A percentile compares a stretch with the other conserved stretches of the same genome.
phyloP scores from a whole-genome alignment of 2,797 vertebrate genomes.

The Simalia tracyae region DNA sequence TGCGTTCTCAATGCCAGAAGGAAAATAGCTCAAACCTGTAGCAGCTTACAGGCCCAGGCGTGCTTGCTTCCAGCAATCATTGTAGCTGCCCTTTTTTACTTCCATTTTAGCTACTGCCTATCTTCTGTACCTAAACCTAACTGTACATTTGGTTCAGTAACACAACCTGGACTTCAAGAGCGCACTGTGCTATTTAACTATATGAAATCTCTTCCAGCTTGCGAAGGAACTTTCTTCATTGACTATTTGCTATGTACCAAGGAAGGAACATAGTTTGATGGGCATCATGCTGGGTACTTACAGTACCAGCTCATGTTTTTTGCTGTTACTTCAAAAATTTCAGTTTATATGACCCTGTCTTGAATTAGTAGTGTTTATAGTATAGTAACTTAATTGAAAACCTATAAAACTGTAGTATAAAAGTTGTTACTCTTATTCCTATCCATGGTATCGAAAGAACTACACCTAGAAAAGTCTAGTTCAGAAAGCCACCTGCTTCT shows the following conservation, averaged over 20 bases:
- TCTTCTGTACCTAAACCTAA: not conserved
- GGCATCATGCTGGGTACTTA: not conserved
- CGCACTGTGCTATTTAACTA: not conserved
- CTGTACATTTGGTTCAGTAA: not conserved
- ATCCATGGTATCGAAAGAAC: not conserved
- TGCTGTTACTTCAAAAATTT: not conserved
- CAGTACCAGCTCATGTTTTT: not conserved
- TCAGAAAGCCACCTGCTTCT: not conserved
- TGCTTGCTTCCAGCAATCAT: not conserved
- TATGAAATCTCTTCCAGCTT: not conserved
- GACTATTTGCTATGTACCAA: not conserved
- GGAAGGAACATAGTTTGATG: not conserved
- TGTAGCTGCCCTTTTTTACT: not conserved
- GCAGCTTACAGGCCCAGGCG: not conserved
- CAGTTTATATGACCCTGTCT: not conserved
- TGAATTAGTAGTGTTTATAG: not conserved
- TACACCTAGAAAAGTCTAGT: not conserved
- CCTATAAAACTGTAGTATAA: not conserved
- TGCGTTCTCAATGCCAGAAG: not conserved
- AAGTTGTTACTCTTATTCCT: not conserved
- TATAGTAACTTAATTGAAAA: not conserved
- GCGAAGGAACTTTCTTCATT: not conserved
- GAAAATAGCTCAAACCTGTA: not conserved
- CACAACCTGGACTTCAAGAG: not conserved
- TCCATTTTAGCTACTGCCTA: not conserved